A percentile compares a stretch with the other conserved stretches of the same genome.
Evolutionary conservation across 2,113 vertebrate genomes (phyloP).

Genomic region (Gracilinanus agilis): DNA sequence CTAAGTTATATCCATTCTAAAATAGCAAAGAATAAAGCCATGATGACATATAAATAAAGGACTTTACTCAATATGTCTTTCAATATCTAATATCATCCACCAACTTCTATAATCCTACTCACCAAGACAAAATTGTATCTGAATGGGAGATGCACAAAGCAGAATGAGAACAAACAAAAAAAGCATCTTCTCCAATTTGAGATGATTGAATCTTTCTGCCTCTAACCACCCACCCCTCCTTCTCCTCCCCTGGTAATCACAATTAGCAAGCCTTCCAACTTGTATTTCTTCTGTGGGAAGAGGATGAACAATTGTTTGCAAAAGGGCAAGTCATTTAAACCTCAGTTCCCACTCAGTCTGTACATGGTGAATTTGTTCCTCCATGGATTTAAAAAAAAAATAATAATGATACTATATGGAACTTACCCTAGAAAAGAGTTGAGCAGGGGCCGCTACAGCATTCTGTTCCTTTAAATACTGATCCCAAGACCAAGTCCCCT

Average conservation of each 20-base stretch:
- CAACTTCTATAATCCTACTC: background rate
- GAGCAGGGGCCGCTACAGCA: background rate
- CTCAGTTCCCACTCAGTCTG: background rate
- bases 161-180: background rate
- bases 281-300: background rate
- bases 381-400: background rate
- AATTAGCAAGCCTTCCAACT: background rate
- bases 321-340: background rate
- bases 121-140: background rate
- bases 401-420: background rate
- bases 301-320: background rate
- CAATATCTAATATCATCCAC: background rate
- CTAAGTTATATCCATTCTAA: background rate
- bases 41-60: background rate
- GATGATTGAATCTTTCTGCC: background rate
- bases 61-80: background rate
- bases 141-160: background rate
- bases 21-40: background rate
- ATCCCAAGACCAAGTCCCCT: constrained; percentile 46
- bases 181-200: background rate
- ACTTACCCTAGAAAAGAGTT: constrained; percentile 70
- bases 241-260: background rate
- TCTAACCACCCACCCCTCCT: background rate
- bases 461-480: constrained; percentile 53
- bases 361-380: background rate